Conservation (phyloP, 2,888 invertebrate genomes). For the Lycia hirtaria region DNA sequence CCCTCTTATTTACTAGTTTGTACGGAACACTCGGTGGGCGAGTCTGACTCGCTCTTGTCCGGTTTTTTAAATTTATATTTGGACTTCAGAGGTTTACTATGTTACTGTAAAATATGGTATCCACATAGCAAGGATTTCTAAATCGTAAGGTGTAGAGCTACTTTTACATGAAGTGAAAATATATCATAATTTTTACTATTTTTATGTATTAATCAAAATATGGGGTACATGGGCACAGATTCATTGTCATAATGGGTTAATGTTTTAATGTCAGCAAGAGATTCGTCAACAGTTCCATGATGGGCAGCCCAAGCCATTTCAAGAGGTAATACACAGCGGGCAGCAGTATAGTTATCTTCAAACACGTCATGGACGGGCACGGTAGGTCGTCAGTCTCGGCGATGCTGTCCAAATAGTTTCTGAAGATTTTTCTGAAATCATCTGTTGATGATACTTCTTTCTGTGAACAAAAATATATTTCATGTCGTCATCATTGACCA, state of each 20-base stretch:
- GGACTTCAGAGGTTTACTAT: too few species aligned
- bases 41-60: too few species aligned
- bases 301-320: constrained; percentile 47
- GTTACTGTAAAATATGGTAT: too few species aligned
- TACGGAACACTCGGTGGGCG: too few species aligned
- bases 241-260: constrained; percentile 25
- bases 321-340: constrained; percentile 52
- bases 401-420: constrained; percentile 37
- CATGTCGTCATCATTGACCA: too few species aligned
- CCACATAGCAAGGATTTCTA: too few species aligned
- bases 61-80: too few species aligned
- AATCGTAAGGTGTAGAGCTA: too few species aligned
- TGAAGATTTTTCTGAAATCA: constrained; percentile 56
- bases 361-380: constrained; percentile 36
- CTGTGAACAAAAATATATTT: constrained; percentile 37
- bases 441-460: constrained; percentile 47
- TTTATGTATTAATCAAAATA: constrained; percentile 8
- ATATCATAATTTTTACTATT: constrained; percentile 2
- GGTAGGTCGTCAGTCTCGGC: constrained; percentile 29
- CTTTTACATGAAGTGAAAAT: background rate
- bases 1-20: too few species aligned
- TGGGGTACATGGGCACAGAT: constrained; percentile 10
- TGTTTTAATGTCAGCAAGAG: too few species aligned
- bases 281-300: constrained; percentile 35
- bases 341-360: constrained; percentile 52